phyloP scores from a whole-genome alignment of 2,888 invertebrate species.

The Sphaerophoria taeniata region DNA sequence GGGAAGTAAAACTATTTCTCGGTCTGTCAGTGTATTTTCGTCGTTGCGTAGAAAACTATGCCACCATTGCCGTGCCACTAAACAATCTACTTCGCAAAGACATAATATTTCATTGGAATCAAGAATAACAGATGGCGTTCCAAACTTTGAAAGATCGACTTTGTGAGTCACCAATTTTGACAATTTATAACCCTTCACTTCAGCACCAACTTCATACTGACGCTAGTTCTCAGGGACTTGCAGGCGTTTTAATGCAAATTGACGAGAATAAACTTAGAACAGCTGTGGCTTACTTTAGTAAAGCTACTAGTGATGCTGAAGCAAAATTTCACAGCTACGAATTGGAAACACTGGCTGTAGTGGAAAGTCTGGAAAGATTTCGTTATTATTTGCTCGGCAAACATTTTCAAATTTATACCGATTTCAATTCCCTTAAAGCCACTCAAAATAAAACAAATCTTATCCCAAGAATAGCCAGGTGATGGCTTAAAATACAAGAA shows the following conservation, averaged over 20 bases:
- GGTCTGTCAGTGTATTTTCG: slow-evolving; percentile 22
- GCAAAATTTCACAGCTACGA: too few species aligned
- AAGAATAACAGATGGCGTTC: slow-evolving; percentile 2
- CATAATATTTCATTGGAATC: background rate
- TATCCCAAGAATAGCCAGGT: slow-evolving; percentile 31
- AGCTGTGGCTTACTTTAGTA: too few species aligned
- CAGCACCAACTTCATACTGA: too few species aligned
- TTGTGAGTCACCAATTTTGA: slow-evolving; percentile 2
- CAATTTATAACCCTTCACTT: slow-evolving; percentile 43
- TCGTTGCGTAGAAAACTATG: slow-evolving; percentile 8
- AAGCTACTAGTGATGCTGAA: too few species aligned
- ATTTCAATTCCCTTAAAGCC: slow-evolving; percentile 51
- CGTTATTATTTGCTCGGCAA: slow-evolving; percentile 45
- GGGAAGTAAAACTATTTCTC: slow-evolving; percentile 8
- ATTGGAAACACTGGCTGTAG: slow-evolving; percentile 24
- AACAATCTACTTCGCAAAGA: background rate
- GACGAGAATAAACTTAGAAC: too few species aligned
- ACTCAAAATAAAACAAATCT: slow-evolving; percentile 21
- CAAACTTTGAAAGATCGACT: slow-evolving; percentile 8
- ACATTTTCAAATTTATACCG: slow-evolving; percentile 41
- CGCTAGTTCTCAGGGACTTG: too few species aligned
- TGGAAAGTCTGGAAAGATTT: background rate
- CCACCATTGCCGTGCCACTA: slow-evolving; percentile 12
- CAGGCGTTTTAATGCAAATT: too few species aligned
- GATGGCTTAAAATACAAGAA: slow-evolving; percentile 13